Evolutionary conservation across 2,113 vertebrate species (phyloP).

Genomic region (Cebus imitator): DNA sequence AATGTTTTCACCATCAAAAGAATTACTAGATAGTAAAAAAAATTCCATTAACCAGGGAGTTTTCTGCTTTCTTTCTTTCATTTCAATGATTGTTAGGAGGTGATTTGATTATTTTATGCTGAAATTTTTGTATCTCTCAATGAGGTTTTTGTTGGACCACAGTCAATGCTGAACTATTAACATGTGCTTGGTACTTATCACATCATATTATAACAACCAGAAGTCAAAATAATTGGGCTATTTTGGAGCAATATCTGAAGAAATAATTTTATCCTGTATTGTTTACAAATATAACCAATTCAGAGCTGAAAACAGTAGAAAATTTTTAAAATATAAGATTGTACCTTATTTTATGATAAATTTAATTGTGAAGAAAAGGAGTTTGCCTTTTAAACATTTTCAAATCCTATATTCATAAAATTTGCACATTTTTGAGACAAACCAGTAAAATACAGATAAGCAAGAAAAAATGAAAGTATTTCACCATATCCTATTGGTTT

Average conservation of each 20-base stretch:
- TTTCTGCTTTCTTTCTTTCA: neutral
- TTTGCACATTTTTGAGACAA: neutral
- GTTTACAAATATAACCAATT: neutral
- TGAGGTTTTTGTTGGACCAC: neutral
- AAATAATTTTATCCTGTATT: conserved; percentile 1
- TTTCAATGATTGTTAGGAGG: neutral
- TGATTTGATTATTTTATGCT: neutral
- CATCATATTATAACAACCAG: neutral
- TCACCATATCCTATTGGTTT: neutral
- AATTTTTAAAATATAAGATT: neutral
- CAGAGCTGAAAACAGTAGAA: neutral
- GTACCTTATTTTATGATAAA: neutral
- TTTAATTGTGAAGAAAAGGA: neutral
- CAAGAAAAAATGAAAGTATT: conserved; percentile 26
- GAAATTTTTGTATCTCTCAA: neutral
- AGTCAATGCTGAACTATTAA: neutral
- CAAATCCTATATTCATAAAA: neutral
- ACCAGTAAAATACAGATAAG: neutral
- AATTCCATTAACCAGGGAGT: neutral
- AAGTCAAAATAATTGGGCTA: neutral
- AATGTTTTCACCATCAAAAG: neutral
- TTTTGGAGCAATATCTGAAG: neutral
- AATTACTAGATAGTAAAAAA: neutral
- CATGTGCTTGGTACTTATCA: neutral
- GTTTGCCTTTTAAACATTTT: neutral